A percentile compares a stretch with the other conserved stretches of the same genome.
Evolutionary conservation across 2,113 vertebrate genomes (phyloP).

Genomic region (Calypte anna): DNA sequence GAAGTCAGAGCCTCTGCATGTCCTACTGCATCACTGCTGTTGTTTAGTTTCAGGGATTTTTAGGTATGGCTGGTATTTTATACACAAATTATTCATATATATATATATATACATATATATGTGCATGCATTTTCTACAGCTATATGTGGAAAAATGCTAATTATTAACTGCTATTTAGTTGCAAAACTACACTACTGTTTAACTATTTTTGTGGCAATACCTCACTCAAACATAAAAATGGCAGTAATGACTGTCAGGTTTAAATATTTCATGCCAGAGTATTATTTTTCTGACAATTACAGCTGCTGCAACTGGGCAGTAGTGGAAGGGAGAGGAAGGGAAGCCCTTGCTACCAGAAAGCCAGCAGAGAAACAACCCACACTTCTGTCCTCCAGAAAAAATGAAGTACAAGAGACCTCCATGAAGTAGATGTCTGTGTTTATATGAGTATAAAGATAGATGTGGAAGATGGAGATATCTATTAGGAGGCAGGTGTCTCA

Average conservation of each 20-base stretch:
- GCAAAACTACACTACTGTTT: neutral
- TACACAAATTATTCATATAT: neutral
- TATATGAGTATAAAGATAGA: rapidly evolving
- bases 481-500: rapidly evolving
- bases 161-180: neutral
- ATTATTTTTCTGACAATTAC: neutral
- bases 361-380: neutral
- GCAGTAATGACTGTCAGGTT: neutral
- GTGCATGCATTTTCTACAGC: neutral
- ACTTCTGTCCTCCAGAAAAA: neutral
- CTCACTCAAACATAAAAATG: neutral
- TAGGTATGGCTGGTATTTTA: neutral
- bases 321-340: rapidly evolving
- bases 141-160: neutral
- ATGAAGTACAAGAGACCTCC: neutral
- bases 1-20: slow-evolving; percentile 13
- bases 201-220: neutral
- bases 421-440: neutral
- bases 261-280: neutral
- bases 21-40: neutral
- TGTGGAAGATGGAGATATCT: rapidly evolving
- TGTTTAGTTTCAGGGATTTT: neutral
- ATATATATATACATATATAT: neutral
- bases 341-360: neutral
- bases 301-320: neutral